Evolutionary conservation across 2,797 vertebrate genomes (phyloP).

Genomic region (Acropternis orthonyx): DNA sequence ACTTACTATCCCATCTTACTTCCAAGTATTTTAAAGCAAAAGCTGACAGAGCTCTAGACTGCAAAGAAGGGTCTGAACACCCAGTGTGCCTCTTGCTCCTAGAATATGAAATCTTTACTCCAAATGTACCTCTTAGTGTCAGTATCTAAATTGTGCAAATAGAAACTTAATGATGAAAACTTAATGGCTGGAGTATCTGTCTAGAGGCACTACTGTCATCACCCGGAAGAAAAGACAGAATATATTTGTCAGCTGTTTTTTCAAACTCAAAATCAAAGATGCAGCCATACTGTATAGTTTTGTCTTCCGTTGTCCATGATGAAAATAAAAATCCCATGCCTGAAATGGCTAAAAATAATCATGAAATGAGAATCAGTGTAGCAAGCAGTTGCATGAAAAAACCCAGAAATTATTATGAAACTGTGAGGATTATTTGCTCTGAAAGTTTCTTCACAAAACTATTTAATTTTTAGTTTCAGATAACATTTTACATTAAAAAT

Average conservation of each 20-base stretch:
- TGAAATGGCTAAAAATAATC: background rate
- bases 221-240: background rate
- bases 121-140: background rate
- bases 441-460: background rate
- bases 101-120: background rate
- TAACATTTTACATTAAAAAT: background rate
- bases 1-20: background rate
- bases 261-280: background rate
- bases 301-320: background rate
- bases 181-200: background rate
- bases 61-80: background rate
- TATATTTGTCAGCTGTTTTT: background rate
- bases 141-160: background rate
- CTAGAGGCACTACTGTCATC: background rate
- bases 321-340: background rate
- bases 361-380: background rate
- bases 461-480: background rate
- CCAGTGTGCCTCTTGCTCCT: background rate
- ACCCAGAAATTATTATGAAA: background rate
- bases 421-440: background rate
- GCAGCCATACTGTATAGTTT: background rate
- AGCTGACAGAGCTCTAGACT: background rate
- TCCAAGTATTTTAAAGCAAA: constrained; percentile 15
- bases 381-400: background rate
- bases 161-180: background rate